Percentiles rank a stretch among this genome's conserved stretches.
Evolutionary conservation across 2,888 invertebrate genomes (phyloP).

Genomic region (Caenorhabditis sp.): DNA sequence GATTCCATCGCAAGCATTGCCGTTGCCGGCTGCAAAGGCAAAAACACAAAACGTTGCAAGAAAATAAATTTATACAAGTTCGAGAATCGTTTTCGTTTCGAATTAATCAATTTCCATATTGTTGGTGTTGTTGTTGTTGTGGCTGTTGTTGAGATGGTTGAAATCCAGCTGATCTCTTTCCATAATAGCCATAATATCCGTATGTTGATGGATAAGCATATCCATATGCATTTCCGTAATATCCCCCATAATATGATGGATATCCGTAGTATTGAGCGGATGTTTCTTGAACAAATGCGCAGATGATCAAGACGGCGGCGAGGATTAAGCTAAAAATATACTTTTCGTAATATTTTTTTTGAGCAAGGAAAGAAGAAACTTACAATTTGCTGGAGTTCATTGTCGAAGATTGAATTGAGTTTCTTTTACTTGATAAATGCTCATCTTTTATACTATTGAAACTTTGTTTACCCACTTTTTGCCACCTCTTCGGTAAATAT

Average conservation of each 20-base stretch:
- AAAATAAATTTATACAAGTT: too few relatives aligned
- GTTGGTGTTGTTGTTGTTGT: background rate
- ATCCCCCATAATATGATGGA: background rate
- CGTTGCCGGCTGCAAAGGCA: too few relatives aligned
- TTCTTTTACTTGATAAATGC: too few relatives aligned
- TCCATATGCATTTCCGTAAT: background rate
- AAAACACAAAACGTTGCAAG: too few relatives aligned
- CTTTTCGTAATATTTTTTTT: background rate
- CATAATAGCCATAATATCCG: constrained; percentile 1
- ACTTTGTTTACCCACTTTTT: background rate
- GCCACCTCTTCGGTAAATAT: background rate
- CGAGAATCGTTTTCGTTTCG: background rate
- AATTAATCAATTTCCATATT: background rate
- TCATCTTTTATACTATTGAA: background rate
- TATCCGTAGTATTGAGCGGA: background rate
- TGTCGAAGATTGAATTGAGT: background rate
- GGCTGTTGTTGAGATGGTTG: constrained; percentile 3
- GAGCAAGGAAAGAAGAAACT: background rate
- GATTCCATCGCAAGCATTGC: too few relatives aligned
- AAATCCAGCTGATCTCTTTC: background rate
- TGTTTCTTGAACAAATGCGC: constrained; percentile 1
- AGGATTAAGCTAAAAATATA: background rate
- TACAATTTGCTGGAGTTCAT: constrained; percentile 4
- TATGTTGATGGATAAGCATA: constrained; percentile 1
- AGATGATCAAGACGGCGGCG: background rate